Evolutionary conservation across 2,888 invertebrate species (phyloP).

Genomic region (Bugulina stolonifera): DNA sequence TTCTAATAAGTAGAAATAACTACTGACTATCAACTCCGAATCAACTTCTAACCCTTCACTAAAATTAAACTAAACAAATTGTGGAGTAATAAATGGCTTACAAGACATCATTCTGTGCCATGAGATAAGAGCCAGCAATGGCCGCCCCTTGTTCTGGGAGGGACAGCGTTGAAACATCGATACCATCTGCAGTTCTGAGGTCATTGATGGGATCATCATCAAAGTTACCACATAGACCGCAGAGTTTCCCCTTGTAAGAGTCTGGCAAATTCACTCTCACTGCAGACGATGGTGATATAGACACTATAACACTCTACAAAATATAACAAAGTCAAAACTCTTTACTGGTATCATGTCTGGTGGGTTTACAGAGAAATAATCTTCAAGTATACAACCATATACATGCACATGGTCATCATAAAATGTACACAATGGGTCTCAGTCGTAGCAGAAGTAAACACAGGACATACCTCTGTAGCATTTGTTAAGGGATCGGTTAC

Average conservation of each 20-base stretch:
- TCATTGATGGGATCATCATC: slow-evolving; percentile 4
- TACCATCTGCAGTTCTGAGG: background rate
- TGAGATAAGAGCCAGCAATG: slow-evolving; percentile 13
- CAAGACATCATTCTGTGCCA: background rate
- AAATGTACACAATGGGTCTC: no score
- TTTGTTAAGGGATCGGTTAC: background rate
- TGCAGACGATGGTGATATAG: background rate
- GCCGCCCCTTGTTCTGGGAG: background rate
- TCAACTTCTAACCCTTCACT: no score
- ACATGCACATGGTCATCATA: no score
- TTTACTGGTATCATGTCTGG: no score
- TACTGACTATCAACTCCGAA: no score
- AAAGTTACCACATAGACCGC: slow-evolving; percentile 20
- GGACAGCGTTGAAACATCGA: background rate
- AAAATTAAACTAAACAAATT: background rate
- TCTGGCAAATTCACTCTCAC: background rate
- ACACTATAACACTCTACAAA: background rate
- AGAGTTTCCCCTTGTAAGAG: background rate
- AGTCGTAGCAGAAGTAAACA: no score
- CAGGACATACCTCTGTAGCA: background rate
- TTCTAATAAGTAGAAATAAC: no score
- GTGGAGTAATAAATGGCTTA: background rate
- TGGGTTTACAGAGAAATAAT: no score
- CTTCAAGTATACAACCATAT: no score
- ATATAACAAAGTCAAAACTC: background rate